Percentiles rank a stretch among this genome's conserved stretches.
Evolutionary conservation across 1,140 invertebrate genomes (phyloP).

Genomic region (Brachionus angularis): DNA sequence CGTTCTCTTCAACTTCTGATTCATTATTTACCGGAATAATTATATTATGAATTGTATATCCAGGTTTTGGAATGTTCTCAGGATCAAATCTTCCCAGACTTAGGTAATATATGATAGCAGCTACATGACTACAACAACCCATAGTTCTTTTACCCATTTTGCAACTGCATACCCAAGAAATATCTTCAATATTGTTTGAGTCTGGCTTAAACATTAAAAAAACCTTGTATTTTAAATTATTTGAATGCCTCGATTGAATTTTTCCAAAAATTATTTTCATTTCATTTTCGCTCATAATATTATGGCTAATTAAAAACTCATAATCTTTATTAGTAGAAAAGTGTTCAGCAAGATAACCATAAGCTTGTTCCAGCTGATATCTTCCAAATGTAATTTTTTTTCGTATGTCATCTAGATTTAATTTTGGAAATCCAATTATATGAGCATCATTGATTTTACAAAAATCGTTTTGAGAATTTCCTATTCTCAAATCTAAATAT

Average conservation of each 20-base stretch:
- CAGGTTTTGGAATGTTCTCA: slow-evolving; percentile 1
- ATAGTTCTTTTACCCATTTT: no score
- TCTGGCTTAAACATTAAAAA: no score
- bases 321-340: slow-evolving; percentile 13
- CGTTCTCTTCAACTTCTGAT: background rate
- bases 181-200: background rate
- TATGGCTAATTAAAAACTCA: background rate
- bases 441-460: background rate
- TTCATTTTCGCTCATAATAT: background rate
- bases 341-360: background rate
- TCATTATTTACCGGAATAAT: background rate
- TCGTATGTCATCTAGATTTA: background rate
- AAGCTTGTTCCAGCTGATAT: slow-evolving; percentile 10
- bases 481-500: background rate
- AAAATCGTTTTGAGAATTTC: background rate
- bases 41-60: background rate
- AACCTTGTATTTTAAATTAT: background rate
- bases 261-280: slow-evolving; percentile 1
- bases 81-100: background rate
- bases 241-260: slow-evolving; percentile 25
- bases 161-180: background rate
- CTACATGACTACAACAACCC: background rate
- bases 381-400: background rate
- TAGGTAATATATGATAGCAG: background rate
- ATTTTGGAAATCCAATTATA: background rate